phyloP scores from a whole-genome alignment of 2,113 vertebrate species.

The Siphamia tubifer region DNA sequence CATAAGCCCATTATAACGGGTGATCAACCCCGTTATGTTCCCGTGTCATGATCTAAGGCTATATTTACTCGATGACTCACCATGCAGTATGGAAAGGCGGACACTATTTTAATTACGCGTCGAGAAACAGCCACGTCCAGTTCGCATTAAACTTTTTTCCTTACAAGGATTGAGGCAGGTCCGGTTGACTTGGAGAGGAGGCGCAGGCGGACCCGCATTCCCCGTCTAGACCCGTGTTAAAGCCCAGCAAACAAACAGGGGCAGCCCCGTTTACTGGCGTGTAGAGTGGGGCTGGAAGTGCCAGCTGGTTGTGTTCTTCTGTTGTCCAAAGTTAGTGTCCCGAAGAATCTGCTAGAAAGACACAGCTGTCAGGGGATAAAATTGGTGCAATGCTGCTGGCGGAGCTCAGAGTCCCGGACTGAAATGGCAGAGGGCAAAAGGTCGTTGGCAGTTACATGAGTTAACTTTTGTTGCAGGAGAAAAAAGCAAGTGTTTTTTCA shows the following conservation, averaged over 20 bases:
- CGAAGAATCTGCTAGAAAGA: conserved; percentile 80
- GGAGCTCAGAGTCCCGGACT: conserved; percentile 48
- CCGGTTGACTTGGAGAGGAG: conserved; percentile 4
- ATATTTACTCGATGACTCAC: conserved; percentile 85
- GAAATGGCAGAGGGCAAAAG: conserved; percentile 77
- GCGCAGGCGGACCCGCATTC: background rate
- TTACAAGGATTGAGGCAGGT: conserved; percentile 74
- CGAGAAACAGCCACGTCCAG: conserved; percentile 58
- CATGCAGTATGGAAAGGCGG: conserved; percentile 78
- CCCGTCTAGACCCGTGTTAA: conserved; percentile 6
- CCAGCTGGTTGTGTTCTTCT: conserved; percentile 65
- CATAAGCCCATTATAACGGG: conserved; percentile 63
- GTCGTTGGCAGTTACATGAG: conserved; percentile 63
- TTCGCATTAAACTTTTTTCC: conserved; percentile 77
- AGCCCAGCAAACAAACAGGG: background rate
- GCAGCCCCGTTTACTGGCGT: conserved; percentile 30
- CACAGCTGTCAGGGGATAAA: conserved; percentile 83
- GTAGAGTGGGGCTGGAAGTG: conserved; percentile 26
- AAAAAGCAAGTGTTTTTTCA: background rate
- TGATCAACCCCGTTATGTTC: conserved; percentile 71
- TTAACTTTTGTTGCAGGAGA: conserved; percentile 26
- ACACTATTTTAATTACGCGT: conserved; percentile 70
- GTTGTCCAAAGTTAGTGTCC: conserved; percentile 82
- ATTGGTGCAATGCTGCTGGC: conserved; percentile 72
- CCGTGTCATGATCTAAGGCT: conserved; percentile 75